These are phyloP conservation scores for Cydia splendana DNA, from an alignment of 1,140 invertebrate species.

Conservation along the genomic window DNA sequence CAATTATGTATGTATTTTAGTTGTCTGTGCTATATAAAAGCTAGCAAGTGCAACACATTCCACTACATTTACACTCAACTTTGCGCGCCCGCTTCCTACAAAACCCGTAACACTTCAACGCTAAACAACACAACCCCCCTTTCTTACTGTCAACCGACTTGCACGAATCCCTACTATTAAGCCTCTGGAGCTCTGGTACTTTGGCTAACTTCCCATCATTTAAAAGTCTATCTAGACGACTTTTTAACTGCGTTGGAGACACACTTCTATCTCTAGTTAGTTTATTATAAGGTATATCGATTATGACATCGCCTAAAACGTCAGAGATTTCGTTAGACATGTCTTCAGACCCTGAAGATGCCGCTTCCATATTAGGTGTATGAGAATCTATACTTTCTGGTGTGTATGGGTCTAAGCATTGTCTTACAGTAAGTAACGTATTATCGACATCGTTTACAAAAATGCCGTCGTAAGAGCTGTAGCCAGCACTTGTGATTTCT, in stretches of 20 bases:
- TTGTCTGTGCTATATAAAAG: conserved; percentile 35
- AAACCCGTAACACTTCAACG: conserved; percentile 69
- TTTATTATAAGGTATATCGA: conserved; percentile 51
- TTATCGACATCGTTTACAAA: conserved; percentile 81
- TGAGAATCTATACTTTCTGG: conserved; percentile 88
- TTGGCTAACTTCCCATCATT: conserved; percentile 47
- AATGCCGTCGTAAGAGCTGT: conserved; percentile 69
- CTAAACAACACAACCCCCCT: conserved; percentile 66
- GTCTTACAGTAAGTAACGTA: conserved; percentile 69
- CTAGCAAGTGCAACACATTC: conserved; percentile 63
- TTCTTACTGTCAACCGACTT: conserved; percentile 61
- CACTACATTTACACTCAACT: conserved; percentile 61
- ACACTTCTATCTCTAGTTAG: conserved; percentile 75
- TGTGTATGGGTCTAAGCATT: conserved; percentile 85
- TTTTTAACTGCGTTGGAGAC: conserved; percentile 80
- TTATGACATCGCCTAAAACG: conserved; percentile 35
- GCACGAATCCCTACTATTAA: conserved; percentile 68
- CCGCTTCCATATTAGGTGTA: conserved; percentile 82
- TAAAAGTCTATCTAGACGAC: conserved; percentile 61
- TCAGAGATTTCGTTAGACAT: conserved; percentile 51
- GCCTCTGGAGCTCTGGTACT: conserved; percentile 53
- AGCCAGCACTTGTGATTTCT: conserved; percentile 80
- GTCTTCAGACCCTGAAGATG: conserved; percentile 56
- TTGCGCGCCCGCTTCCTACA: conserved; percentile 61
- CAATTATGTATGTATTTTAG: too few species aligned